These are phyloP conservation scores for Acanthosepion esculentum DNA, from an alignment of 2,888 invertebrate genomes.

Conservation along the genomic window DNA sequence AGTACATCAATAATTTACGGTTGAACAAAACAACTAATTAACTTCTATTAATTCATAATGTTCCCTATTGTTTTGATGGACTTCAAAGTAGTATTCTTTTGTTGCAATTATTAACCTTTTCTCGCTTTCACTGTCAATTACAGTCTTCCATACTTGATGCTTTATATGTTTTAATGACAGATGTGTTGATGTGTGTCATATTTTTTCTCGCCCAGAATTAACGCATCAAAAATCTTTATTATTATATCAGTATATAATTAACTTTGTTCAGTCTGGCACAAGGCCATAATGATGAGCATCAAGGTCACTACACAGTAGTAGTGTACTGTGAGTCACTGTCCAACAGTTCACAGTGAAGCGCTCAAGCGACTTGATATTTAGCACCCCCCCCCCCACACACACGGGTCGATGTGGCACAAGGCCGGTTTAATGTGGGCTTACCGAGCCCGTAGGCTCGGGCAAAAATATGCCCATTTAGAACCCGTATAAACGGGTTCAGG, in stretches of 20 bases:
- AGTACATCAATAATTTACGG: not conserved
- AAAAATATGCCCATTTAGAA: no score
- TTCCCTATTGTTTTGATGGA: not conserved
- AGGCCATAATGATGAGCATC: not conserved
- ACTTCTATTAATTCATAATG: not conserved
- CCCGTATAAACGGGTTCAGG: no score
- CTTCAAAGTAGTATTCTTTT: not conserved
- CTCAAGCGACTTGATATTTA: no score
- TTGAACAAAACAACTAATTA: not conserved
- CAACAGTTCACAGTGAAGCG: no score
- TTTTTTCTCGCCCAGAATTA: not conserved
- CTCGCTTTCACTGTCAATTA: not conserved
- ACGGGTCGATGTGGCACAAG: no score
- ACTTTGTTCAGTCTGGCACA: not conserved
- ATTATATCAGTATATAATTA: not conserved
- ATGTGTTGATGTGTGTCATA: not conserved
- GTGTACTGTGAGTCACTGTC: no score
- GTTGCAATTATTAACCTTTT: not conserved
- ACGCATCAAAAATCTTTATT: not conserved
- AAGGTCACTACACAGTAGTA: no score
- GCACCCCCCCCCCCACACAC: no score
- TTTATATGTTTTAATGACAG: not conserved
- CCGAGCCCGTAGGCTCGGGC: no score
- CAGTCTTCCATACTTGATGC: not conserved
- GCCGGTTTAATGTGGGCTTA: no score